Conservation (phyloP, 2,888 invertebrate genomes). For the Amblyjoppa proteus region DNA sequence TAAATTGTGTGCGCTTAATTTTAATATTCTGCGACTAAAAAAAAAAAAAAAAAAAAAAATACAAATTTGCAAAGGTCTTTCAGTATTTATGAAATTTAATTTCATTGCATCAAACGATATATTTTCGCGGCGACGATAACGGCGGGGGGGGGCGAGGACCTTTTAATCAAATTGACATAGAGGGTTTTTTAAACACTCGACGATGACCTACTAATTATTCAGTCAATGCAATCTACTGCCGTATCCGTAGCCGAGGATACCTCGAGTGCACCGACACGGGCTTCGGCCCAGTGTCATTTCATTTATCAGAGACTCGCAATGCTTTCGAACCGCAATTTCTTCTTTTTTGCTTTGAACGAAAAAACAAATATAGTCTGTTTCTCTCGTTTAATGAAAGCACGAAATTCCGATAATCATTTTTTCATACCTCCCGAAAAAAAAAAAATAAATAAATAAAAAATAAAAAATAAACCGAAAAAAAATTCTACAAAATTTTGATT, state of each 20-base stretch:
- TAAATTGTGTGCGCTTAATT: not conserved
- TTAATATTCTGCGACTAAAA: not conserved
- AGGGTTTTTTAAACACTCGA: conserved; percentile 18
- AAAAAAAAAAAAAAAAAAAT: not conserved
- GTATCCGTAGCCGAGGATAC: conserved; percentile 36
- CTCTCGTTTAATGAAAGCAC: not conserved
- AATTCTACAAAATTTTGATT: too few species aligned
- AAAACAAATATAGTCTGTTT: not conserved
- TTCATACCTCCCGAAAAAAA: not conserved
- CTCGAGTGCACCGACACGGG: conserved; percentile 16
- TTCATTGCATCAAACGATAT: not conserved
- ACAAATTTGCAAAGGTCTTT: too few species aligned
- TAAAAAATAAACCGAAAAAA: not conserved
- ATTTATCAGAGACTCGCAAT: not conserved
- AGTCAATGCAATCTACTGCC: conserved; percentile 8
- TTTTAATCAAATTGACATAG: conserved; percentile 27
- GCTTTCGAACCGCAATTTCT: not conserved
- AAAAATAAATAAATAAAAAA: too few species aligned
- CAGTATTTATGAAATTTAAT: not conserved
- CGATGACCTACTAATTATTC: conserved; percentile 35
- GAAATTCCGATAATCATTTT: not conserved
- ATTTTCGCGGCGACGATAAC: not conserved
- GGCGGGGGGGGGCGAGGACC: too few species aligned
- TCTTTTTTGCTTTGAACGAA: not conserved
- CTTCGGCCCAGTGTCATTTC: not conserved